Evolutionary conservation across 1,140 invertebrate species (phyloP).

Genomic region (Adelges cooleyi): DNA sequence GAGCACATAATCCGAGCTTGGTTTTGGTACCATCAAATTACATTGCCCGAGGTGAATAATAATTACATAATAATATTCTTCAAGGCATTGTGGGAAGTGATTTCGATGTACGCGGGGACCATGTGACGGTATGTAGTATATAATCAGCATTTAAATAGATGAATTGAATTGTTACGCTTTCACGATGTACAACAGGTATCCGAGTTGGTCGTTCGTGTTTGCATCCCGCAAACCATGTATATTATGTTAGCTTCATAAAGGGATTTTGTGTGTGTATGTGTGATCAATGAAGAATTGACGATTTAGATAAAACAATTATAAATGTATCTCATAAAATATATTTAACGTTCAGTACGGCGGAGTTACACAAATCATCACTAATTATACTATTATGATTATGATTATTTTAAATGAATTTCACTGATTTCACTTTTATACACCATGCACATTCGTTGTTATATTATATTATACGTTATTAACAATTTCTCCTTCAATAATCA

Average conservation of each 20-base stretch:
- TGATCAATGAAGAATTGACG: too few relatives aligned
- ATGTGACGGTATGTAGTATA: not conserved
- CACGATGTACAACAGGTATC: not conserved
- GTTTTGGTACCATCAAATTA: not conserved
- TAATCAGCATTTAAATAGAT: slow-evolving; percentile 9
- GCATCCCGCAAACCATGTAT: too few relatives aligned
- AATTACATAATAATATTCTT: slow-evolving; percentile 8
- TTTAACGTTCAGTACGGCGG: too few relatives aligned
- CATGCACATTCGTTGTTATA: not conserved
- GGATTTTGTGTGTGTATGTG: too few relatives aligned
- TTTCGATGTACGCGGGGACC: not conserved
- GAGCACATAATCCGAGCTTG: too few relatives aligned
- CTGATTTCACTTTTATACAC: slow-evolving; percentile 19
- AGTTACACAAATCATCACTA: not conserved
- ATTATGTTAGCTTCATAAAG: too few relatives aligned
- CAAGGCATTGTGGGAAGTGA: slow-evolving; percentile 7
- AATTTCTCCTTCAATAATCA: not conserved
- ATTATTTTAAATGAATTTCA: slow-evolving; percentile 10
- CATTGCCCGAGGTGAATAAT: not conserved
- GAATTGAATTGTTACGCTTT: slow-evolving; percentile 19
- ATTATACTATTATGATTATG: not conserved
- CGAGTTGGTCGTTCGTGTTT: too few relatives aligned
- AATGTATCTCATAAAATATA: too few relatives aligned
- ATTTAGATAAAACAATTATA: too few relatives aligned
- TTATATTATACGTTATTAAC: not conserved